Base-by-base conservation (phyloP, 2,113 vertebrate species). In the Asarcornis scutulata region DNA sequence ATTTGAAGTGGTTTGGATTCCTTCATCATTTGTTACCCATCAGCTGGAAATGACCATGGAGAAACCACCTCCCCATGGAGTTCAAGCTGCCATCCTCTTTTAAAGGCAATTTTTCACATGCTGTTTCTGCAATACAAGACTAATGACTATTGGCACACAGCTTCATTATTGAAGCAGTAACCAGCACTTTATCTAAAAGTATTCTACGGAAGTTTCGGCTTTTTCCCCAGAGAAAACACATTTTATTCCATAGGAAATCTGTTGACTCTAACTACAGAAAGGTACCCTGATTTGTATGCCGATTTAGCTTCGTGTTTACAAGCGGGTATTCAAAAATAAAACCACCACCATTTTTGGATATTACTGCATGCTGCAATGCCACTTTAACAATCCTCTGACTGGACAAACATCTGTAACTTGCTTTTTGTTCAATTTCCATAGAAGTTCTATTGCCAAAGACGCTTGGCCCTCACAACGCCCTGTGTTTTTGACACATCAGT, bases 1-100 rank as follows among this genome's bases (percentile, higher is more conserved):
- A 74, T 60, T 17, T 87, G 52, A 93, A 95, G 67, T 79, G 78
- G 85, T 68, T 83, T 91, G 58, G 71, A 91, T 59, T 76, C 78
- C 66, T 64, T 60, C 32, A 77, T 21, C 56, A 63, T 71, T 68
- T 85, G 52, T 60, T 60, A 68, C 63, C 80, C 80, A 63, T 59
- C 69, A 59, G 69, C 77, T 96, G 77, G 60, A 82, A 91, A 66
- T 21, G 36, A 42, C 71, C 50, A 36, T 1, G 31, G 52, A 91
- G 62, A 77, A 93, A 77, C n/a, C 50, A 72, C 29, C 40, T 75
- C 86, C 83, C 59, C 46, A 36, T 0, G 6, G 68, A 80, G 64
- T 16, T 72, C 31, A 48, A 52, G 29, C 50, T 25, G 38, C 4
- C 23, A 66, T 32, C 52, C n/a, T 27, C 6, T 36, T 73, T 56